These are phyloP conservation scores for Disparrhopalites patrizii DNA, from an alignment of 2,888 invertebrate species.

Conservation along the genomic window DNA sequence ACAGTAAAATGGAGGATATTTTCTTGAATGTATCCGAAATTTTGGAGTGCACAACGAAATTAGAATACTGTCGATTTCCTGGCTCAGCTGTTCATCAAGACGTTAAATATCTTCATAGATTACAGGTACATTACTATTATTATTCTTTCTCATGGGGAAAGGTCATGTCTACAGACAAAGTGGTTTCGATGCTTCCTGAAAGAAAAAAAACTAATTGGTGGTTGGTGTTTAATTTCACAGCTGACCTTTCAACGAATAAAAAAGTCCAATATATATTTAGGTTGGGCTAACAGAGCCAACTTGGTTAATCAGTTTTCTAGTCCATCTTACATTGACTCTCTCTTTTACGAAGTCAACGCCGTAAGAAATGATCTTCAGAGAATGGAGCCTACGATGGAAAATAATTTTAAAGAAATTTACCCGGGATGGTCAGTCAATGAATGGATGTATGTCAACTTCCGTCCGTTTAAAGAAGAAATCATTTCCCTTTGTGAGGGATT, in stretches of 20 bases:
- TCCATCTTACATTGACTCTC: constrained; percentile 38
- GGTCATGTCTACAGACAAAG: no score
- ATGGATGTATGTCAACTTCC: constrained; percentile 41
- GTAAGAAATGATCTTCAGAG: constrained; percentile 37
- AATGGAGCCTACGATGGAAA: constrained; percentile 26
- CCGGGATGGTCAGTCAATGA: constrained; percentile 44
- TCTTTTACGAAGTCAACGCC: constrained; percentile 31
- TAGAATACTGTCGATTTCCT: constrained; percentile 43
- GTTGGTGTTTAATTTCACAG: constrained; percentile 29
- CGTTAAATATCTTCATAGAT: constrained; percentile 24
- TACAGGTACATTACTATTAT: constrained; percentile 27
- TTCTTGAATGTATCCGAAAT: constrained; percentile 32
- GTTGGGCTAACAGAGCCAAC: constrained; percentile 40
- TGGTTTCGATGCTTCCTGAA: no score
- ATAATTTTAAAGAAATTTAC: constrained; percentile 32
- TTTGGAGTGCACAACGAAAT: constrained; percentile 35
- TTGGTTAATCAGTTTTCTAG: constrained; percentile 35
- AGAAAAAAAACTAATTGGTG: no score
- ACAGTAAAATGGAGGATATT: constrained; percentile 35
- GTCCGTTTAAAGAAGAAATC: constrained; percentile 34
- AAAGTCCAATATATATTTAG: constrained; percentile 36
- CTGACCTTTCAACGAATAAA: constrained; percentile 31
- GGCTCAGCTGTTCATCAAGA: constrained; percentile 39
- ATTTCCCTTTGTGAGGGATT: constrained; percentile 24
- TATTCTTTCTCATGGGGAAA: not conserved